Percentiles rank a stretch among this genome's conserved stretches.
Evolutionary conservation across 2,113 vertebrate species (phyloP).

Genomic region (Globicephala melas): DNA sequence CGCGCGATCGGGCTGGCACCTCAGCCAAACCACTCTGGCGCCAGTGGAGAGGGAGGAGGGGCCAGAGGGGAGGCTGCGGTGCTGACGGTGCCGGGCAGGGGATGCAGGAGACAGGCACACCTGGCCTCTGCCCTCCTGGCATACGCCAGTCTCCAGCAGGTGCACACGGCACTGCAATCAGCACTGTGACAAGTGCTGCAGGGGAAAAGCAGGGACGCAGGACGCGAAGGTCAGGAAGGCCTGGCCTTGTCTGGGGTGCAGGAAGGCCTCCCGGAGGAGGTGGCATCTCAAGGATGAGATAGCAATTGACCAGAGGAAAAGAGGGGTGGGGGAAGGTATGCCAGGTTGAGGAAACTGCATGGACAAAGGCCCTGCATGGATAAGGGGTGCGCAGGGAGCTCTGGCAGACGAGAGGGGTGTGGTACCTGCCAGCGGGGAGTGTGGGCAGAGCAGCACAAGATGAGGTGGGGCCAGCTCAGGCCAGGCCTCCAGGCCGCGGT

Average conservation of each 20-base stretch:
- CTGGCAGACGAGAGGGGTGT: rapidly evolving
- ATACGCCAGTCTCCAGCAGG: neutral
- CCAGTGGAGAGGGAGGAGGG: neutral
- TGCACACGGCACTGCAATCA: rapidly evolving
- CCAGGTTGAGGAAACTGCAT: rapidly evolving
- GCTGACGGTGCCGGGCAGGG: rapidly evolving
- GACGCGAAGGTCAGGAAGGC: rapidly evolving
- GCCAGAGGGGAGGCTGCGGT: rapidly evolving
- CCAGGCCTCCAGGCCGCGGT: rapidly evolving
- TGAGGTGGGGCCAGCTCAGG: neutral
- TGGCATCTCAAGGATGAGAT: neutral
- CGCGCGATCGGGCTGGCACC: rapidly evolving
- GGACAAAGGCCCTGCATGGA: rapidly evolving
- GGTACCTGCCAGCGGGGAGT: neutral
- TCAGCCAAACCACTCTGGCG: neutral
- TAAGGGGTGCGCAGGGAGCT: rapidly evolving
- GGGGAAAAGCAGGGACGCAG: neutral
- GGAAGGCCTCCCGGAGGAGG: neutral
- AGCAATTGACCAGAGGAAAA: neutral
- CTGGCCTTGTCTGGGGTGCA: neutral
- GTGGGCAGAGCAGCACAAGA: rapidly evolving
- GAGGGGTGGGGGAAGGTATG: rapidly evolving
- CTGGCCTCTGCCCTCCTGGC: neutral
- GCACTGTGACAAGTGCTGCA: rapidly evolving
- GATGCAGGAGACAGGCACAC: neutral